Evolutionary conservation across 2,113 vertebrate genomes (phyloP), one percentile per base, ranked within the genome.

Genomic region (Hypanus sabinus): DNA sequence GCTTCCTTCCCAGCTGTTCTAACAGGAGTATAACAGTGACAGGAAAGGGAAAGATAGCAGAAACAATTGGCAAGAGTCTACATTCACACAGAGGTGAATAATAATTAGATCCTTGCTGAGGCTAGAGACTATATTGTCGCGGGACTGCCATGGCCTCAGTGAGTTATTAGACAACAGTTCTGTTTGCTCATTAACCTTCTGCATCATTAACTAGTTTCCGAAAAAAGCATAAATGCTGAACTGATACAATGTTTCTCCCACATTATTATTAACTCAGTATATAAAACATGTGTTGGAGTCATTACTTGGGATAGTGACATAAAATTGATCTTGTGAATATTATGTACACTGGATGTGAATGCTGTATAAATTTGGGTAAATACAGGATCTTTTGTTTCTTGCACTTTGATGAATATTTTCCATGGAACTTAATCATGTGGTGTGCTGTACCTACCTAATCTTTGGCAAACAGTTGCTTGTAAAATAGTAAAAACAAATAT

Each of bases 111-210:
- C 24, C 12, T 71, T 12, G 33, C 33, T 93, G 91, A 93, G 91
- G 70, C 20, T 73, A 55, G 36, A 73, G 24, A 27, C 36, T 73
- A 30, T 10, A 70, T 9, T 73, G 91, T 55, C 6, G 36, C 24
- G 14, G 36, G 30, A 16, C 38, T 46, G 65, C 36, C n/a, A 70
- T 70, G 70, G 57, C 33, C 6, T 91, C 65, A 38, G 18, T 91
- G n/a, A 73, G 36, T 93, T 75, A 93, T 93, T 30, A 93, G 91
- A 93, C n/a, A 12, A 11, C 70, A 27, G 91, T 24, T 75, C 8
- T 93, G 36, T 16, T 55, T 93, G 68, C 91, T 73, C 46, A 93
- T 93, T 38, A 75, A 75, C 91, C 70, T 73, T 93, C 68, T 38
- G 36, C 22, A 55, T 93, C 38, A 73, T 38, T 73, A 93, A 93